Percentiles rank a stretch among this genome's conserved stretches.
phyloP scores from a whole-genome alignment of 2,797 vertebrate species.

The Gorsachius magnificus region DNA sequence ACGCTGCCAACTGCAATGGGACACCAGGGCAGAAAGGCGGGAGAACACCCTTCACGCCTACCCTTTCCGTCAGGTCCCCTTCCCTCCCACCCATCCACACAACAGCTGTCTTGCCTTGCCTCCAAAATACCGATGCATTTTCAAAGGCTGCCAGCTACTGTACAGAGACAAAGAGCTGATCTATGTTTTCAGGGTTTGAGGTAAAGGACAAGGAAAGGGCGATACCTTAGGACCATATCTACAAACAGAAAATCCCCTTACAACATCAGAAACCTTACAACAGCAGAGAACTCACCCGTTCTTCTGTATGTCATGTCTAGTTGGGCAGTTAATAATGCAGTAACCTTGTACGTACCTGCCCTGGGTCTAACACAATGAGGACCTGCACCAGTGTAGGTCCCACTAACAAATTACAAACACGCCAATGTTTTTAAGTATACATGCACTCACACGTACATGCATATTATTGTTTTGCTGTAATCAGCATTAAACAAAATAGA shows the following conservation, averaged over 20 bases:
- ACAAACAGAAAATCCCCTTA: neutral
- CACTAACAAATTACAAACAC: neutral
- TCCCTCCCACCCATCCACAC: fast-evolving
- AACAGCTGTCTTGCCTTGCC: neutral
- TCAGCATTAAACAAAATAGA: neutral
- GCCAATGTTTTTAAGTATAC: neutral
- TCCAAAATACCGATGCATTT: neutral
- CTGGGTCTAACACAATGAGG: neutral
- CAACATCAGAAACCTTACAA: neutral
- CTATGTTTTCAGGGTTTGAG: neutral
- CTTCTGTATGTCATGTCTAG: neutral
- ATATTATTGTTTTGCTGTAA: neutral
- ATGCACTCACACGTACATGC: neutral
- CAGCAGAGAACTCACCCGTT: neutral
- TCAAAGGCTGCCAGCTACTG: neutral
- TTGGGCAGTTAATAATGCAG: neutral
- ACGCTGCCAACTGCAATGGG: neutral
- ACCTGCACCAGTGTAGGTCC: neutral
- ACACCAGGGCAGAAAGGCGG: neutral
- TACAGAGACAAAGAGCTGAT: neutral
- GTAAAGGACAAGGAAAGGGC: neutral
- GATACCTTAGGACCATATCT: neutral
- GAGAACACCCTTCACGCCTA: neutral
- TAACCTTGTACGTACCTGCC: neutral
- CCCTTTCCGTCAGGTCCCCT: neutral